Base-by-base conservation (phyloP, 2,888 invertebrate species). In the Nasonovia ribisnigri region DNA sequence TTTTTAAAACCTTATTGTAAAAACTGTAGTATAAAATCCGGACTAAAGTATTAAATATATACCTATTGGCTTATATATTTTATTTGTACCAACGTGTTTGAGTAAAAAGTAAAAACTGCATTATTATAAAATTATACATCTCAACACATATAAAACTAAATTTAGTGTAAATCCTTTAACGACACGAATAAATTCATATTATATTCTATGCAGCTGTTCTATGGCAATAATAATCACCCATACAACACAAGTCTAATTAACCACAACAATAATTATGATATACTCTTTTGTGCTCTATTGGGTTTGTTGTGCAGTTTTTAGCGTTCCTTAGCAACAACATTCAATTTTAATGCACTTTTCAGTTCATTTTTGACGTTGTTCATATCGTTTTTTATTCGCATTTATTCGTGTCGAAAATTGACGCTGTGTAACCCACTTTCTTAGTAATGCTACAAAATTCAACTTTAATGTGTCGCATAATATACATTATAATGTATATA, bases 231-330 rank as follows among this genome's bases (percentile, higher is more conserved):
- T 77, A 77, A 77, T 77, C 42, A 77, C 36, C 36, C 36, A 77
- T 36, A 77, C 20, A 77, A 36, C 20, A 67, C n/a, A n/a, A 67
- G 77, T 36, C 20, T 77, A 77, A 77, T 77, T 77, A 77, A 77
- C 77, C 20, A 77, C 77, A 77, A 77, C 77, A 77, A 77, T 77
- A 6, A 77, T 77, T 20, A 77, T 77, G 77, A 77, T 77, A 77
- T n/a, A 87, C 48, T 51, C 6, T 51, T 48, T 87, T 87, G 8
- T 1, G 24, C 13, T 51, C 20, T 51, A 87, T 3, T 20, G 2
- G 46, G 42, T 91, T 91, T 91, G 91, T 91, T 91, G 91, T 91
- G 84, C 43, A 86, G 57, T 77, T 91, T 91, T 86, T 46, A 84
- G 20, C 57, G 91, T 91, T 57, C 0, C 91, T 57, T 91, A 91